Base-by-base conservation (phyloP, 2,888 invertebrate species). In the Microdon myrmicae region DNA sequence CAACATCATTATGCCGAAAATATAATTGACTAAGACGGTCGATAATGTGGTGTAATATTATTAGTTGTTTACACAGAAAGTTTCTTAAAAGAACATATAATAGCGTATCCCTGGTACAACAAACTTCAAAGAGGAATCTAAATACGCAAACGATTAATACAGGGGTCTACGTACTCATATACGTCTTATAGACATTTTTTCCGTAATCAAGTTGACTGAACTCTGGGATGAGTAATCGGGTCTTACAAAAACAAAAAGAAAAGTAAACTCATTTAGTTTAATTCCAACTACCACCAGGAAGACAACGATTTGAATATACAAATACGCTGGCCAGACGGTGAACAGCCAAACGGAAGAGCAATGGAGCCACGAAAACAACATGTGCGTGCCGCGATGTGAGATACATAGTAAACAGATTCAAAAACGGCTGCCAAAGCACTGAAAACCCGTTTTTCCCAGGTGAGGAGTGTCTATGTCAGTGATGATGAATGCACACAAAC, bases 221-320 rank as follows among this genome's bases (percentile, higher is more conserved):
- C 66, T 54, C 59, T 54, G 38, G 44, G 66, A 66, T 66, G 66
- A 66, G 66, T 66, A 66, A 66, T 66, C 64, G 47, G 41, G 29
- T 53, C 47, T 53, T 44, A 61, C 37, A 47, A 29, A 44, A 22
- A 32, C 44, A 38, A 32, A 23, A 31, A 6, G 16, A 31, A 28
- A 25, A 31, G 23, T 13, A 34, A 39, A 38, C 37, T n/a, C n/a
- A n/a, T n/a, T n/a, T n/a, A 43, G 35, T 43, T 35, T 43, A 44
- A 19, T 39, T 32, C 34, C 44, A 31, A 29, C 28, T 44, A 44
- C 35, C 26, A 56, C 26, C 37, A 51, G 51, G 41, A 54, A 43
- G 29, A 43, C 35, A 20, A 53, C 17, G 39, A 45, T 56, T 56
- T 56, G 56, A 56, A 56, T 56, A 56, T 22, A 3, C 32, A 7